Base-by-base conservation (phyloP, 2,113 vertebrate species). In the Naja naja region DNA sequence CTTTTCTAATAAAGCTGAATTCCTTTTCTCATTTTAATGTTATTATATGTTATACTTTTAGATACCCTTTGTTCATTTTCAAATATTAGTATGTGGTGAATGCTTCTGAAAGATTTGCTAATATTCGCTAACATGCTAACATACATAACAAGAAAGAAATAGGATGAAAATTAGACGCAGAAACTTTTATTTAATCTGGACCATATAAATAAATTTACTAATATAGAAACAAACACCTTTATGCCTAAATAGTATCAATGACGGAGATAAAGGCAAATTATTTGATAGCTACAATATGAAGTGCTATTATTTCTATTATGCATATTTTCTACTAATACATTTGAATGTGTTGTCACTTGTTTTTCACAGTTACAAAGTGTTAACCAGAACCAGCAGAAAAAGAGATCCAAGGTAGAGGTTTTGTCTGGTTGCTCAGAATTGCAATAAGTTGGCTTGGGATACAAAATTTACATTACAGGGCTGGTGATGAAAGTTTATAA, bases 301-400 rank as follows among this genome's bases (percentile, higher is more conserved):
- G 69, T 92, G 12, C 93, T 88, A 43, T 53, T 87, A 52, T 92
- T 92, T n/a, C 11, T 89, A 87, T 94, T 93, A 16, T 60, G 1
- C 5, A 2, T 6, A 0, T 69, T 94, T 91, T 94, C 81, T 43
- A 88, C 64, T 91, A 43, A 88, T 94, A 95, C 12, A 92, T 56
- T 91, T 81, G 94, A 89, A 60, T 93, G 1, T 91, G 93, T 94
- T 34, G 93, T 94, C 93, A 91, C 95, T 96, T 97, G 86, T 89
- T 95, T 16, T 89, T 92, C 9, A 90, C 95, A 98, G 98, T 98
- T 97, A 95, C 97, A 97, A 94, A 96, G 97, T 87, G 94, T 93
- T 43, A 97, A 97, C 96, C 98, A 98, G 94, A 98, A 98, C 95
- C 98, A 98, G 94, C 98, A 98, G 92, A 98, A 97, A 95, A 98